A percentile compares a stretch with the other conserved stretches of the same genome.
Conservation (phyloP, 2,113 vertebrate genomes). For the Trachemys scripta region DNA sequence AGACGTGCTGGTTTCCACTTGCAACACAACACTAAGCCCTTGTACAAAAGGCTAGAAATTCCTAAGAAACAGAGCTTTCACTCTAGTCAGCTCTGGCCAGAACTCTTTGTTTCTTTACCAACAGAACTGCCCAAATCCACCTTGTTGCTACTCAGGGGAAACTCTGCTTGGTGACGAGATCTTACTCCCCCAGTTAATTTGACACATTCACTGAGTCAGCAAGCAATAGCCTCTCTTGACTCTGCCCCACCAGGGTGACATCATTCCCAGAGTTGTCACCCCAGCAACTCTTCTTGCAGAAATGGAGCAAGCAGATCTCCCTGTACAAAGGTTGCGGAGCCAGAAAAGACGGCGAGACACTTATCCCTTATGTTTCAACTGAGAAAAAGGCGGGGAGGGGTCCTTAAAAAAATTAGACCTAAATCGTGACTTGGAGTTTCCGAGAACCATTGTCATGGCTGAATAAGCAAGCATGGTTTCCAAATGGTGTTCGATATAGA, state of each 20-base stretch:
- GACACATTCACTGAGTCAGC: background rate
- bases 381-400: background rate
- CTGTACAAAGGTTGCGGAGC: background rate
- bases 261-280: background rate
- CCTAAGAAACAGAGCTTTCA: accelerated
- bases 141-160: background rate
- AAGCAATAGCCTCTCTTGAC: background rate
- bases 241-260: background rate
- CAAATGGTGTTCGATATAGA: background rate
- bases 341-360: background rate
- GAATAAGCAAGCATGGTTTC: background rate
- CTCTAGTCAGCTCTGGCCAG: background rate
- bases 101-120: background rate
- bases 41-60: background rate
- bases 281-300: background rate
- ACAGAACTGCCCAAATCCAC: background rate
- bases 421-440: background rate
- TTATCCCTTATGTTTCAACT: accelerated
- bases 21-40: background rate
- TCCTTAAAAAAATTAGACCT: background rate
- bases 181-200: background rate
- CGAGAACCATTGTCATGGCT: background rate
- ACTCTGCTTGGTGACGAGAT: background rate
- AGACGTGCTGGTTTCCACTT: background rate
- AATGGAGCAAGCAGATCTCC: background rate